Evolutionary conservation across 2,888 invertebrate species (phyloP).

Genomic region (Cyrtodaria siliqua): DNA sequence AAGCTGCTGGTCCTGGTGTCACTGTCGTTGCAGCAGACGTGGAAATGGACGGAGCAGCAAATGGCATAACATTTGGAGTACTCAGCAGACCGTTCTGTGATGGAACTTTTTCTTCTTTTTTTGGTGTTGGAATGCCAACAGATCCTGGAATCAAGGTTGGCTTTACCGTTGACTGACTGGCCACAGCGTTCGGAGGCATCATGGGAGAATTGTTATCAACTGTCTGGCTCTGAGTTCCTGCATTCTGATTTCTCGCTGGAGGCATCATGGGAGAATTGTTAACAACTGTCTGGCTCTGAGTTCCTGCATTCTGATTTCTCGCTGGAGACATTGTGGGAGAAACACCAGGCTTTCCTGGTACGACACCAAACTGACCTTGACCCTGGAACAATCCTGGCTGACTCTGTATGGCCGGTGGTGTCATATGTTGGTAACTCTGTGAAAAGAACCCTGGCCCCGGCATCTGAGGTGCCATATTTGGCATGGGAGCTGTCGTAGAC

Average conservation of each 20-base stretch:
- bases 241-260: no score
- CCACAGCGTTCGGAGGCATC: constrained; percentile 69
- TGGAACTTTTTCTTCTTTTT: constrained; percentile 19
- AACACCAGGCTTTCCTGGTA: no score
- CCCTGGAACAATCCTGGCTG: constrained; percentile 34
- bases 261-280: no score
- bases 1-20: constrained; percentile 40
- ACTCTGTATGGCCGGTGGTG: no score
- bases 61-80: constrained; percentile 3
- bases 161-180: constrained; percentile 50
- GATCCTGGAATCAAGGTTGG: constrained; percentile 62
- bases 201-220: no score
- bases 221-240: no score
- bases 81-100: neutral
- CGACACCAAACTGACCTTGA: constrained; percentile 17
- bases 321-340: no score
- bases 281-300: no score
- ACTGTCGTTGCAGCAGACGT: constrained; percentile 2
- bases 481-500: constrained; percentile 20
- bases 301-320: no score
- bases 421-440: no score
- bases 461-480: no score
- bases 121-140: constrained; percentile 49
- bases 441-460: no score
- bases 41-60: neutral